These are phyloP conservation scores for Eucidaris tribuloides DNA, from an alignment of 35 echinoderm and acorn worm genomes.

Conservation along the genomic window DNA sequence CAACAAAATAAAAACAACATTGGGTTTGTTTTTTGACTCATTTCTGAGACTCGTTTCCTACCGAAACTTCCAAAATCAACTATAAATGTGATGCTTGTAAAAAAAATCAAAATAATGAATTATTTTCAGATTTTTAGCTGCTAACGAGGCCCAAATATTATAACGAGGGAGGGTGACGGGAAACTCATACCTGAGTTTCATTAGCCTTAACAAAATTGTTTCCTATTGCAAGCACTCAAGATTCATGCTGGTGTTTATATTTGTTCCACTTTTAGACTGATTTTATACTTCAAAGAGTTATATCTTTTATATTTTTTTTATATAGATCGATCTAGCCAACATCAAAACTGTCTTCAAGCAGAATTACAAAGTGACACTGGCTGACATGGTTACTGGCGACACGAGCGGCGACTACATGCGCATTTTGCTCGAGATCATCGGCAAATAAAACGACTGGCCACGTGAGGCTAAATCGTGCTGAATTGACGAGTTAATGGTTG, in stretches of 20 bases:
- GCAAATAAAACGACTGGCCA: no score
- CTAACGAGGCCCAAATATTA: neutral
- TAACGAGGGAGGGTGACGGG: neutral
- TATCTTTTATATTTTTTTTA: neutral
- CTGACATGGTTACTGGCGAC: neutral
- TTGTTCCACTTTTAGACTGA: neutral
- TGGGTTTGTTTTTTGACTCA: no score
- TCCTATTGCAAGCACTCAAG: neutral
- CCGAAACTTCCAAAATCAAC: no score
- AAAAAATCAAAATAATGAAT: no score
- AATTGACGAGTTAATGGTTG: no score
- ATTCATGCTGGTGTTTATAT: neutral
- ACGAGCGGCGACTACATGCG: slow-evolving; percentile 17
- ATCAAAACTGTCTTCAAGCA: slow-evolving; percentile 26
- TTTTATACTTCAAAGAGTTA: neutral
- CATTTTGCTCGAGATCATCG: slow-evolving; percentile 7
- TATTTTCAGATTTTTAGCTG: no score
- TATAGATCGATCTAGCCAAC: slow-evolving; percentile 31
- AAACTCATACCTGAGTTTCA: neutral
- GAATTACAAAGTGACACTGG: neutral
- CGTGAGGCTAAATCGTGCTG: no score
- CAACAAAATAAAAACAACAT: no score
- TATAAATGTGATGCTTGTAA: no score
- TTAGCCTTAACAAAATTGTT: neutral
- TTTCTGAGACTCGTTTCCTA: no score